Base-by-base conservation (phyloP, 64 coral and sea anemone genomes). In the Montipora efflorescens region DNA sequence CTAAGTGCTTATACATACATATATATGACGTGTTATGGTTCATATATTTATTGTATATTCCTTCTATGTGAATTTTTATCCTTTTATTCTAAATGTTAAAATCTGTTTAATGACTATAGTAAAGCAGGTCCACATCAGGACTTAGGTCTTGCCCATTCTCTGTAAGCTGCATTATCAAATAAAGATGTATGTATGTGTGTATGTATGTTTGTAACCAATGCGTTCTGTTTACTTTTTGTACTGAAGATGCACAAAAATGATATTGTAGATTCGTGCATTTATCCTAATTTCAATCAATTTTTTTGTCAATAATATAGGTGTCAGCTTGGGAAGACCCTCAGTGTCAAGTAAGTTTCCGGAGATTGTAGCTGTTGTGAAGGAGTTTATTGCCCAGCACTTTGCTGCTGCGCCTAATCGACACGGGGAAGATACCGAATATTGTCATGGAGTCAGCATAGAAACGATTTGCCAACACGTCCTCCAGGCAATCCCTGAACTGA, bases 401-500 rank as follows among this genome's bases (percentile, higher is more conserved):
- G 52, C 52, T 55, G 52, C 52, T 55, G 52, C 52, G 52, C 20
- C 7, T 28, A 74, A 74, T 74, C 19, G 25, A 5, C 71, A 9
- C 71, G 18, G 87, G 48, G 28, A 90, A 74, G 75, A 66, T 73
- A 46, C 23, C 53, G 75, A 53, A 59, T 79, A 62, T 62, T 87
- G 80, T 48, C 77, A 75, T 57, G 52, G 52, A 57, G 52, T 57
- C 52, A 57, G 52, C 52, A 57, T 57, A 57, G 52, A 57, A 57
- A 21, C 57, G 91, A 20, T 93, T 46, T 7, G 58, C 25, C 80
- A 49, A 76, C 91, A 93, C 73, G 51, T 93, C 11, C 64, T 76
- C 21, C 74, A 76, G 47, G 76, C 48, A 48, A 62, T 93, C 14
- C 82, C 91, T 87, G 91, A 82, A 20, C 51, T 93, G 10, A 86